Percentiles rank a stretch among this genome's conserved stretches.
Conservation (phyloP, 2,888 invertebrate genomes). For the Diaperis boleti region DNA sequence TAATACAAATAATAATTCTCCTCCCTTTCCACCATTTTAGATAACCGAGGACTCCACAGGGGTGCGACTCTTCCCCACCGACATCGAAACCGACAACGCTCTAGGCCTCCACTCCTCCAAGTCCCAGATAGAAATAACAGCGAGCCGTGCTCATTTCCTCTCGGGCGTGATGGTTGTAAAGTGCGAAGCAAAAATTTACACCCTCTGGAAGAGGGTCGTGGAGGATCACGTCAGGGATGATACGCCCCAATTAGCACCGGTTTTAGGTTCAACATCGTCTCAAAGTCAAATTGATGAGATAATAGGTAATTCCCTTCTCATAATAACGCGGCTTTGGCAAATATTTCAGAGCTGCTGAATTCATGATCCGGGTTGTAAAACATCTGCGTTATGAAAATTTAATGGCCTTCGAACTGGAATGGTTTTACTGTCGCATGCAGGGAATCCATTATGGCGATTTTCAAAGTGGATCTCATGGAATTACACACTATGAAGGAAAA, state of each 20-base stretch:
- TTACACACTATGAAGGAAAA: too few relatives aligned
- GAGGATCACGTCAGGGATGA: constrained; percentile 59
- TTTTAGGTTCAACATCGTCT: constrained; percentile 64
- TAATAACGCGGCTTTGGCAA: constrained; percentile 14
- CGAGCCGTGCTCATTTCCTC: constrained; percentile 58
- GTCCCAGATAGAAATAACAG: constrained; percentile 59
- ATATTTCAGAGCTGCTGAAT: constrained; percentile 15
- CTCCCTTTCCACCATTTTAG: constrained; percentile 46
- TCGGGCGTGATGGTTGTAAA: constrained; percentile 58
- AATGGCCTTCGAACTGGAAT: not conserved
- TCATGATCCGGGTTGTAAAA: constrained; percentile 2
- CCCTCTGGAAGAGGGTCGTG: constrained; percentile 57
- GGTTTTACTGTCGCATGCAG: too few relatives aligned
- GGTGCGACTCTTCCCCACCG: constrained; percentile 52
- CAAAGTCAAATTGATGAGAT: constrained; percentile 60
- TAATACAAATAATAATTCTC: not conserved
- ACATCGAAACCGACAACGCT: constrained; percentile 51
- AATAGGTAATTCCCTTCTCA: constrained; percentile 36
- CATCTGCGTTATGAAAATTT: not conserved
- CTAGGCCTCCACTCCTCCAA: constrained; percentile 55
- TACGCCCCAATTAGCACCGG: constrained; percentile 60
- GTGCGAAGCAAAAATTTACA: constrained; percentile 59
- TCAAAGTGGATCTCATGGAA: too few relatives aligned
- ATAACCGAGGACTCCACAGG: constrained; percentile 52
- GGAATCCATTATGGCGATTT: too few relatives aligned